phyloP scores from a whole-genome alignment of 2,797 vertebrate species.

The Melanotaenia nigrans region DNA sequence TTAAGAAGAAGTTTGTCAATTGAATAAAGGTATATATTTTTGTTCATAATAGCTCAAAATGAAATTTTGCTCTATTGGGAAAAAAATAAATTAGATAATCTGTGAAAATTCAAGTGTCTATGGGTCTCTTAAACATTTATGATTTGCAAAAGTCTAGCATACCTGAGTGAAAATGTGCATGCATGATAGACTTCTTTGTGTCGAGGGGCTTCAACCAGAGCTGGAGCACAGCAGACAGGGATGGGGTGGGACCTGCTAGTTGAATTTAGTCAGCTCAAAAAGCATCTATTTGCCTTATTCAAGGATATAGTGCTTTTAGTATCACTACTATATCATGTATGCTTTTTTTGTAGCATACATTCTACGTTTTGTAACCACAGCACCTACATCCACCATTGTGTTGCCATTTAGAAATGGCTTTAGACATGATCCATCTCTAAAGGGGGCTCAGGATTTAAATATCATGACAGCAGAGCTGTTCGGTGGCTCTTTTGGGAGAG shows the following conservation, averaged over 20 bases:
- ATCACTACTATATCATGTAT: not conserved
- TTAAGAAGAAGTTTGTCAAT: too few species aligned
- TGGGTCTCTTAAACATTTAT: not conserved
- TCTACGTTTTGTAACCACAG: not conserved
- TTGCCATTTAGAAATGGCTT: conserved; percentile 31
- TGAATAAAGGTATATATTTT: too few species aligned
- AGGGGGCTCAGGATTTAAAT: conserved; percentile 32
- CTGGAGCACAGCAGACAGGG: not conserved
- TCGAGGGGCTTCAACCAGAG: not conserved
- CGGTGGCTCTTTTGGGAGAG: conserved; percentile 1
- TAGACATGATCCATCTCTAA: conserved; percentile 32
- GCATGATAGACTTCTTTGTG: too few species aligned
- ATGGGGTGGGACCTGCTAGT: not conserved
- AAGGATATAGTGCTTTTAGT: not conserved
- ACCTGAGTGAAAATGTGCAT: not conserved
- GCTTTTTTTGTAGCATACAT: not conserved
- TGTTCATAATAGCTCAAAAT: too few species aligned
- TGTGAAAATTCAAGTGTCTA: not conserved
- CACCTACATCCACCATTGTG: not conserved
- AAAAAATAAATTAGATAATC: too few species aligned
- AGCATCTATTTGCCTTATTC: not conserved
- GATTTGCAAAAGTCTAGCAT: not conserved
- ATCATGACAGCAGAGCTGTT: not conserved
- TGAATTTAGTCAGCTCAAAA: not conserved
- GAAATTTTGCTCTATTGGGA: too few species aligned